Percentiles rank a stretch among this genome's conserved stretches.
These are phyloP conservation scores for Coendou prehensilis DNA, from an alignment of 2,797 vertebrate species.

Conservation along the genomic window DNA sequence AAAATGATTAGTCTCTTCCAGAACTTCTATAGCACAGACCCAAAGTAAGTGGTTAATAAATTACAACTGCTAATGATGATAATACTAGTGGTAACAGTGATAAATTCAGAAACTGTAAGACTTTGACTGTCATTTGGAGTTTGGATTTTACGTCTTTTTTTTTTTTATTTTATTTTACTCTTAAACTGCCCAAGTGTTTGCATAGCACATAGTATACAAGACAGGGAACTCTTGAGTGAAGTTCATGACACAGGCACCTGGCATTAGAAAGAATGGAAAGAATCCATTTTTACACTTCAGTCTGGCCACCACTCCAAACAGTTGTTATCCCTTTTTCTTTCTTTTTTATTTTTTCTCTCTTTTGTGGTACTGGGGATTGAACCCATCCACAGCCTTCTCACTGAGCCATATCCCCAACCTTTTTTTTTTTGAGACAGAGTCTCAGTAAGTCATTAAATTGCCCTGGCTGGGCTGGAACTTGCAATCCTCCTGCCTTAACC, in stretches of 20 bases:
- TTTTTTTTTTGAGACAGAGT: not conserved
- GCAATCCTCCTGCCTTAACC: not conserved
- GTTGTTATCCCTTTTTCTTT: not conserved
- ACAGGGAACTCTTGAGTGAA: not conserved
- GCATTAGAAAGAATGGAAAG: slow-evolving; percentile 53
- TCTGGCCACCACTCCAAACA: not conserved
- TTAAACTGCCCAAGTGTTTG: not conserved
- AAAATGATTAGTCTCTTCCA: not conserved
- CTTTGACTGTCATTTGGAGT: not conserved
- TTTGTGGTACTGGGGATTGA: not conserved
- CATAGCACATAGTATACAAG: not conserved
- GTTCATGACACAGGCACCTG: not conserved
- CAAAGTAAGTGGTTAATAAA: slow-evolving; percentile 24
- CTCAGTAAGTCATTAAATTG: not conserved
- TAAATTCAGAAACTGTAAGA: slow-evolving; percentile 18
- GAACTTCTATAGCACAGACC: slow-evolving; percentile 2
- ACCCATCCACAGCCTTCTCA: not conserved
- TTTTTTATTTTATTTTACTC: slow-evolving; percentile 9
- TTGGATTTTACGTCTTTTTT: not conserved
- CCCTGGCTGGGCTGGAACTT: not conserved
- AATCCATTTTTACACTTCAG: slow-evolving; percentile 1
- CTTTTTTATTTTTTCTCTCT: not conserved
- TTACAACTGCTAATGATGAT: not conserved
- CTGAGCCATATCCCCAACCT: not conserved
- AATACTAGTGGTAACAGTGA: not conserved